Percentiles rank a stretch among this genome's conserved stretches.
Conservation (phyloP, 2,888 invertebrate species). For the Drosophila anomalata region DNA sequence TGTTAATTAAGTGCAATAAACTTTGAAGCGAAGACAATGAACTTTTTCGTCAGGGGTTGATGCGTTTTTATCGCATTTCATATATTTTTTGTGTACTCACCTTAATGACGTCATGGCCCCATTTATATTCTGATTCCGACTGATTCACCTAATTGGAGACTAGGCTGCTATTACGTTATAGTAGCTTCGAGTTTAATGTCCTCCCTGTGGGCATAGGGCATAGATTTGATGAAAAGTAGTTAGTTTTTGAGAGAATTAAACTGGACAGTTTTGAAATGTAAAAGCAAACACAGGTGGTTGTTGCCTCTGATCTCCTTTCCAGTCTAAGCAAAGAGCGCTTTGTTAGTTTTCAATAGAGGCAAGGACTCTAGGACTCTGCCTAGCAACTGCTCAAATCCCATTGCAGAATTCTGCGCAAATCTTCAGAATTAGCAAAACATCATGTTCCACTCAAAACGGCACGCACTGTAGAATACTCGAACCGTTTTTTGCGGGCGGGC, state of each 20-base stretch:
- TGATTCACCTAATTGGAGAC: constrained; percentile 7
- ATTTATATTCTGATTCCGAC: constrained; percentile 17
- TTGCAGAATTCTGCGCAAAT: constrained; percentile 65
- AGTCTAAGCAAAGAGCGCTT: background rate
- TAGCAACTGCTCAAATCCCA: constrained; percentile 51
- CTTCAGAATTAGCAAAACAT: constrained; percentile 82
- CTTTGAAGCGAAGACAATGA: constrained; percentile 63
- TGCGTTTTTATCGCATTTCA: constrained; percentile 23
- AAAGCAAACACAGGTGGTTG: background rate
- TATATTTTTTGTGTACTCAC: constrained; percentile 12
- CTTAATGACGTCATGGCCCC: constrained; percentile 46
- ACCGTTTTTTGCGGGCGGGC: constrained; percentile 21
- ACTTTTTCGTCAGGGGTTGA: constrained; percentile 53
- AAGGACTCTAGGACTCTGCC: constrained; percentile 2
- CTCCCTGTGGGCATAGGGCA: background rate
- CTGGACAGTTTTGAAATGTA: background rate
- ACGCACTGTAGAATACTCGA: constrained; percentile 75
- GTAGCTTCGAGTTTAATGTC: constrained; percentile 15
- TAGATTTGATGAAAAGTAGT: too few species aligned
- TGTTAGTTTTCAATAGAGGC: background rate
- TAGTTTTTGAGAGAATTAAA: background rate
- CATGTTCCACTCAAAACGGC: constrained; percentile 80
- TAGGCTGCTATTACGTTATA: constrained; percentile 21
- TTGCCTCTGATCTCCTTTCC: too few species aligned
- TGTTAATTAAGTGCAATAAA: constrained; percentile 75